Conservation (phyloP, 2,888 invertebrate species). For the Itoplectis maculator region DNA sequence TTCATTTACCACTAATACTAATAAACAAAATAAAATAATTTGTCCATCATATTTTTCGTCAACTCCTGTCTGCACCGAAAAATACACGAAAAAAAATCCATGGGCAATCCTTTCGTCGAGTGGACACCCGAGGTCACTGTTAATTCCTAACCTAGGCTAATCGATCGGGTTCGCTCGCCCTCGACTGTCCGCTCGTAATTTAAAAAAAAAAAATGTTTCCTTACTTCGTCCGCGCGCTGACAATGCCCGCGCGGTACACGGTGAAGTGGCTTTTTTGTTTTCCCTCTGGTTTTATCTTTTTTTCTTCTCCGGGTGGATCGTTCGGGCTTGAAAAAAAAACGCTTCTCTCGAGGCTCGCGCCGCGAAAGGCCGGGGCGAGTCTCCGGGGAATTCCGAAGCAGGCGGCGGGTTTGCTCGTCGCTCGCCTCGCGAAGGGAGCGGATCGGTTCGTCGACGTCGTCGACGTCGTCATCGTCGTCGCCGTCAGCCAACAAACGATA, state of each 20-base stretch:
- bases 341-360: slow-evolving; percentile 20
- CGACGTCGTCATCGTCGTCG: slow-evolving; percentile 52
- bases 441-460: slow-evolving; percentile 63
- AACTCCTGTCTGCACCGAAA: no score
- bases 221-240: slow-evolving; percentile 27
- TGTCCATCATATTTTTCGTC: no score
- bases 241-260: slow-evolving; percentile 10
- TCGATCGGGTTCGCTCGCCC: neutral
- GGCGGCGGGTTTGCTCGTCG: slow-evolving; percentile 35
- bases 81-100: neutral
- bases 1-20: no score
- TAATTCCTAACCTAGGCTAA: slow-evolving; percentile 21
- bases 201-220: slow-evolving; percentile 30
- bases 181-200: neutral
- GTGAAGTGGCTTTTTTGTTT: slow-evolving; percentile 43
- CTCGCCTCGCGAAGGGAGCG: slow-evolving; percentile 23
- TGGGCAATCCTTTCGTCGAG: neutral
- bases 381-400: slow-evolving; percentile 52
- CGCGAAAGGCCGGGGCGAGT: slow-evolving; percentile 64
- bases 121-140: neutral
- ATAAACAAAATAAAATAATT: no score
- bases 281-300: slow-evolving; percentile 16
- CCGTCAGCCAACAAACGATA: slow-evolving; percentile 72
- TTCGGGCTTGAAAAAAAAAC: slow-evolving; percentile 48
- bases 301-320: slow-evolving; percentile 24